Base-by-base conservation (phyloP, 30 jellyfish, hydroid and myxozoan genomes). In the Catostylus mosaicus region DNA sequence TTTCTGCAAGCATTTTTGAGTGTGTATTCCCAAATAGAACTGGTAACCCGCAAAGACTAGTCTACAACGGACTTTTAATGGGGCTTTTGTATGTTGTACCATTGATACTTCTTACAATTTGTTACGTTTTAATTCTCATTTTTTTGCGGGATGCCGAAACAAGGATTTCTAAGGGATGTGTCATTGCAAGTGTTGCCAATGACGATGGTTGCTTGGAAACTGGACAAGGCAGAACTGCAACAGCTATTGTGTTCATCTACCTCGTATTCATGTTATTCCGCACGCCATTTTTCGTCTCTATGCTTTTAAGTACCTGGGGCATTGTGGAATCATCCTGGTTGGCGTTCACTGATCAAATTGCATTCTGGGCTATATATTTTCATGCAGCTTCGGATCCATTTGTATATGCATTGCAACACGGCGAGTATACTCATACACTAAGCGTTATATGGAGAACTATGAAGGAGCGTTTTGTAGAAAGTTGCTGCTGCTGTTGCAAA, bases 381-480 rank as follows among this genome's bases (percentile, higher is more conserved):
- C 97, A 88, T 27, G 90, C 92, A 51, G 92, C 97, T 33, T 50
- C 87, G 80, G 97, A 88, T 36, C 97, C 97, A 61, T 88, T 88
- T 37, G 66, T 80, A 5, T 88, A 88, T 71, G 97, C 93, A 0
- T 52, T 88, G 35, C 92, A 87, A 5, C 93, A 88, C 35, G 93
- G 89, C 0, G 97, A 88, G 30, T 88, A 69, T 27, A 59, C 83
- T 1, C 62, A 54, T 10, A 76, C 96, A 23, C 64, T 86, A 6
- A 20, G 61, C 31, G 85, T 50, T 24, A 74, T 86, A 9, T 34
- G 37, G 43, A 29, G 52, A 47, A 76, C 92, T 20, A 14, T 68
- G 73, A 82, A 82, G 22, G 74, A 47, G 27, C 30, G 92, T 19
- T 43, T 81, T 9, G 26, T 37, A 20, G 83, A 32, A 12, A 50